Evolutionary conservation across 2,797 vertebrate species (phyloP).

Genomic region (Lepus townsendii): DNA sequence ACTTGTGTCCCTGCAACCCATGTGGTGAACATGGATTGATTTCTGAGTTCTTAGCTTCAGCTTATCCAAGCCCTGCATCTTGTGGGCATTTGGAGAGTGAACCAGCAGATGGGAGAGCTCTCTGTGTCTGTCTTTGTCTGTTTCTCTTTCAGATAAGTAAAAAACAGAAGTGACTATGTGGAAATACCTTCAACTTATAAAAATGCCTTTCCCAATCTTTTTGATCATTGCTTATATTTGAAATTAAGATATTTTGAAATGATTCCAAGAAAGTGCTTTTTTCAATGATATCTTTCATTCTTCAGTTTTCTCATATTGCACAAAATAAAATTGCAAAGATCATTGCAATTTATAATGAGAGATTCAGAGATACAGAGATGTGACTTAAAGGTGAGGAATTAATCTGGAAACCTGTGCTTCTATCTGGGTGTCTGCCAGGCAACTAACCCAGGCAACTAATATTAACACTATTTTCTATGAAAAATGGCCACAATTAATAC

Average conservation of each 20-base stretch:
- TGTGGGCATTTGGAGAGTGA: no score
- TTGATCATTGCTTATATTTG: not conserved
- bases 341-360: not conserved
- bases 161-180: not conserved
- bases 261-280: not conserved
- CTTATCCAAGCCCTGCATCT: no score
- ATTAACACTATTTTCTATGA: not conserved
- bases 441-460: not conserved
- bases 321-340: not conserved
- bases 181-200: not conserved
- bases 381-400: not conserved
- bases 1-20: no score
- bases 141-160: no score
- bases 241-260: not conserved
- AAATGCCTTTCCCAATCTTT: not conserved
- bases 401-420: not conserved
- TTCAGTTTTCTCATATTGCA: constrained; percentile 4
- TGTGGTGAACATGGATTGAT: no score
- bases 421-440: not conserved
- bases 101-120: no score
- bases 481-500: not conserved
- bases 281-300: not conserved
- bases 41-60: no score
- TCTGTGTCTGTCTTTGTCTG: no score
- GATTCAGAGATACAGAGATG: not conserved